Evolutionary conservation across 2,113 vertebrate genomes (phyloP), one percentile per base, ranked within the genome.

Genomic region (Promerops cafer): DNA sequence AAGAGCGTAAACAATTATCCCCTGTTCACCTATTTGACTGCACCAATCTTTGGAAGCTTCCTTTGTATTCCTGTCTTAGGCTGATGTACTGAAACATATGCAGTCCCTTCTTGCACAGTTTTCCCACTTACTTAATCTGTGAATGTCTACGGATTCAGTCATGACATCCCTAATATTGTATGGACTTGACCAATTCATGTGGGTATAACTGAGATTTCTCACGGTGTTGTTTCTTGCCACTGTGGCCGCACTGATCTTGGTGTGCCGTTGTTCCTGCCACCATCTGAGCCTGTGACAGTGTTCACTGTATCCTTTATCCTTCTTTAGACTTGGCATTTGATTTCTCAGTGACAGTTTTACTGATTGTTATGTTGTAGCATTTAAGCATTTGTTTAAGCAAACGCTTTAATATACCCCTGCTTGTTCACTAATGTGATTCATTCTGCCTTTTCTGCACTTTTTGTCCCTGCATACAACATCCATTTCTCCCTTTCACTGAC

Each of bases 31-130:
- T 31, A 10, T 40, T 60, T 65, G 18, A 27, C 10, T 27, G 31
- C 27, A 56, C 31, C 22, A 22, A 2, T 24, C 15, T 78, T 44
- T 30, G 14, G 47, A 84, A 60, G 39, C 17, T 27, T 47, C 26
- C 7, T 5, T 35, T 76, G 18, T 9, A 27, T 54, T 72, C 27
- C 59, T 47, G 0, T 21, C 8, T 60, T n/a, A 42, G 45, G 54
- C 24, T n/a, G 8, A 27, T 37, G 24, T 18, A 44, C 26, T 19
- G 20, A 37, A 63, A 50, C 0, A 0, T 8, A 11, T 1, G 10
- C 30, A 33, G 15, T 26, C 59, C 45, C 20, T 72, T 49, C 44
- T 28, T 37, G 28, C 11, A 37, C 4, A 16, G 18, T n/a, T 57
- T 87, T 52, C 31, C 33, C 2, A 2, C 40, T 64, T 52, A 15